These are phyloP conservation scores for Mola mola DNA, from an alignment of 2,113 vertebrate species.

Conservation along the genomic window DNA sequence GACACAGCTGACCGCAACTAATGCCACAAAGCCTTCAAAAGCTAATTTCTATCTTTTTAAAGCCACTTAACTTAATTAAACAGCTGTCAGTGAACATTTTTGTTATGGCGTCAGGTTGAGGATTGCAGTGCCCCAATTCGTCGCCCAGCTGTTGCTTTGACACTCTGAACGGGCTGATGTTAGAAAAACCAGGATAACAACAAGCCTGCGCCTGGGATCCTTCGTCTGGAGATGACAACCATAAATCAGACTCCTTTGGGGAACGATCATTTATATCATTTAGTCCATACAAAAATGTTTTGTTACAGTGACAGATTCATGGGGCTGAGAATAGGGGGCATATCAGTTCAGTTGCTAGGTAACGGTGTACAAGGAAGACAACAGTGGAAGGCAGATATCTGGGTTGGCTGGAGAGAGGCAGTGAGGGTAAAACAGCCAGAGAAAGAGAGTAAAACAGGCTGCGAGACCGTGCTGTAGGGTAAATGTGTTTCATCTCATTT, in stretches of 20 bases:
- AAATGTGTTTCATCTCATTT: slow-evolving; percentile 52
- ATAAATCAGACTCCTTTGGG: slow-evolving; percentile 43
- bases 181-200: slow-evolving; percentile 49
- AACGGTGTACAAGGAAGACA: slow-evolving; percentile 72
- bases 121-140: neutral
- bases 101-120: neutral
- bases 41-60: neutral
- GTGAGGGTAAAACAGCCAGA: slow-evolving; percentile 39
- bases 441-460: slow-evolving; percentile 16
- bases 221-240: slow-evolving; percentile 17
- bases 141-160: slow-evolving; percentile 45
- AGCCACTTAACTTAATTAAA: neutral
- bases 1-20: neutral
- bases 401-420: slow-evolving; percentile 53
- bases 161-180: slow-evolving; percentile 3
- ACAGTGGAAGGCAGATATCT: slow-evolving; percentile 69
- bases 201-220: slow-evolving; percentile 12
- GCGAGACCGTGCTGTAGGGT: slow-evolving; percentile 24
- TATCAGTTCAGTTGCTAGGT: slow-evolving; percentile 79
- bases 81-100: neutral
- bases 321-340: slow-evolving; percentile 70
- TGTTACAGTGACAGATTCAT: slow-evolving; percentile 61
- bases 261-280: slow-evolving; percentile 56
- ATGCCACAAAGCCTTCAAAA: neutral
- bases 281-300: slow-evolving; percentile 64